Base-by-base conservation (phyloP, 2,113 vertebrate genomes). In the Sinocyclocheilus anophthalmus region DNA sequence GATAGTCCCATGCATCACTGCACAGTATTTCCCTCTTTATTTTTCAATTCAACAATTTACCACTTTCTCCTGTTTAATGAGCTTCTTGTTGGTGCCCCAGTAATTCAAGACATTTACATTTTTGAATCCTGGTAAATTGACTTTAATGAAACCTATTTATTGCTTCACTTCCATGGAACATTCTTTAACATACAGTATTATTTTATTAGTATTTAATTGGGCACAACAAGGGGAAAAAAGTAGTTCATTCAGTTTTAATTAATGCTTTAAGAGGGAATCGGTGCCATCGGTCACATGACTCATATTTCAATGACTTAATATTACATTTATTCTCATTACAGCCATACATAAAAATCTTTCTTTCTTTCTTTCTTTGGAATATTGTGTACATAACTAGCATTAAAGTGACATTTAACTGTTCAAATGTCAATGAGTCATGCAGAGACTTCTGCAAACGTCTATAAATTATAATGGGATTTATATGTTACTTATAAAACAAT, bases 81-180 rank as follows among this genome's bases (percentile, higher is more conserved):
- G 81, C 81, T 70, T 18, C 26, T 33, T 70, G 63, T 26, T 83
- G 42, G n/a, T 67, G 79, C 63, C 42, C 61, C 24, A 30, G 39
- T 67, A 81, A 81, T 67, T 81, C 18, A 22, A 53, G 67, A 55
- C 65, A 55, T 72, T 72, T 37, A 70, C 14, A 24, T 70, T 72
- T 55, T 26, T 65, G 14, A 81, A 81, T 67, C 61, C 42, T 10
- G 42, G 2, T 67, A 33, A 81, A 81, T 81, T 67, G n/a, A 50
- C 61, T 48, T 67, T 81, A 81, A 81, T 67, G 79, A 67, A 67
- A 81, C 14, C 61, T 67, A 81, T 67, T 81, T 81, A 67, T 81
- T 81, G 79, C 61, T 81, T 81, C 42, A 67, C 39, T 81, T 67
- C 24, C 79, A 67, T 22, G 59, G 39, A 42, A 67, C n/a, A 81